phyloP scores from a whole-genome alignment of 2,113 vertebrate genomes.

The Platanista minor region DNA sequence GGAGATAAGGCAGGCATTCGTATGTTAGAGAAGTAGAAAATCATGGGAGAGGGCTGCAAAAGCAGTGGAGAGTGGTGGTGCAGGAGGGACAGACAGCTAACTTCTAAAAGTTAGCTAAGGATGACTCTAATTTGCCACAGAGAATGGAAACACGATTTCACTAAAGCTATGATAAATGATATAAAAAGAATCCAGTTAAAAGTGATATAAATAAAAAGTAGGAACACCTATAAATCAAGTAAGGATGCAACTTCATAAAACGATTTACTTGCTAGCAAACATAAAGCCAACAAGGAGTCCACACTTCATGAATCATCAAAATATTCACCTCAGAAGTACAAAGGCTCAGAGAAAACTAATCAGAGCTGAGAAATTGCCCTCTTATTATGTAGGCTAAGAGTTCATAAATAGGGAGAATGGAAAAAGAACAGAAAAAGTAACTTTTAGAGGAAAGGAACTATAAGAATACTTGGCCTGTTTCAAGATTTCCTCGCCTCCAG shows the following conservation, averaged over 20 bases:
- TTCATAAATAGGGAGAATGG: not conserved
- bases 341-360: not conserved
- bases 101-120: not conserved
- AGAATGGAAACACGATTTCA: constrained; percentile 25
- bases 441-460: not conserved
- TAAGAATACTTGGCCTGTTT: not conserved
- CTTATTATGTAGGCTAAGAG: not conserved
- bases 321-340: not conserved
- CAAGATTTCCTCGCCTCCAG: not conserved
- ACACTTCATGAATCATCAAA: not conserved
- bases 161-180: not conserved
- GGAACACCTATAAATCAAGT: not conserved
- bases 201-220: not conserved
- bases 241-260: not conserved
- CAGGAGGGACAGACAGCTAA: not conserved
- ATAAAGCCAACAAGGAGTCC: not conserved
- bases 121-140: not conserved
- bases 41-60: too few relatives aligned
- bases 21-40: not conserved
- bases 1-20: not conserved
- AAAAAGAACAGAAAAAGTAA: not conserved
- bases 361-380: constrained; percentile 7
- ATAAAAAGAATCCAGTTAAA: not conserved
- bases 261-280: not conserved
- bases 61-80: too few relatives aligned